Evolutionary conservation across 2,888 invertebrate genomes (phyloP), one percentile per base, ranked within the genome.

Genomic region (Agriotes lineatus): DNA sequence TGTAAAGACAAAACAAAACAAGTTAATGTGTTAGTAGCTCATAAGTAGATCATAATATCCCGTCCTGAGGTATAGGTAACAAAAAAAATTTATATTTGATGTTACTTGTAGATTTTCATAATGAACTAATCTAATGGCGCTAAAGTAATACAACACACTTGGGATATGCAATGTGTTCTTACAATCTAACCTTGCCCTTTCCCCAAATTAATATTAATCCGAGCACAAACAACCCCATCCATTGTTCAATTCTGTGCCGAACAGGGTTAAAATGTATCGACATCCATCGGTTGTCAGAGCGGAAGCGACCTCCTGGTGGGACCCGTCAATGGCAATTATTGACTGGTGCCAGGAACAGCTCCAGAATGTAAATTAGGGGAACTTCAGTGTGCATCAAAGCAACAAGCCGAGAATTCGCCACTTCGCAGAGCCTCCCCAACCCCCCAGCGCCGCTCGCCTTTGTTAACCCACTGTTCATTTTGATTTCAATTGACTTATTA

Each of bases 301-400:
- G 60, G 65, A 57, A 69, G 54, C 72, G 74, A 72, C 70, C 71
- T 72, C 74, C 74, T 71, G 74, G 69, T 67, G 72, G 67, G 70
- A 45, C 72, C 71, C 70, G 74, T 74, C 74, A 72, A 71, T 75
- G 74, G 65, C 79, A 79, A 80, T 79, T 80, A 80, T 80, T 77
- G 79, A 79, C 78, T 79, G 75, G 78, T 79, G 79, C 77, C 78
- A 77, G 74, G 70, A 74, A 75, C 80, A 77, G 75, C 73, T 70
- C 69, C 72, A 71, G 80, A 80, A 80, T 80, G 78, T 77, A 79
- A 80, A 80, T 80, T 78, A 79, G 78, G 79, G 77, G 75, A 77
- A 77, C 78, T 79, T 78, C 77, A 72, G 75, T 72, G 74, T 75
- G 74, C 76, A 78, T 80, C 80, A 80, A 79, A 80, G 80, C 77